Percentiles rank a stretch among this genome's conserved stretches.
These are phyloP conservation scores for Pseudolaguvia tuberculata DNA, from an alignment of 2,113 vertebrate genomes.

Conservation along the genomic window DNA sequence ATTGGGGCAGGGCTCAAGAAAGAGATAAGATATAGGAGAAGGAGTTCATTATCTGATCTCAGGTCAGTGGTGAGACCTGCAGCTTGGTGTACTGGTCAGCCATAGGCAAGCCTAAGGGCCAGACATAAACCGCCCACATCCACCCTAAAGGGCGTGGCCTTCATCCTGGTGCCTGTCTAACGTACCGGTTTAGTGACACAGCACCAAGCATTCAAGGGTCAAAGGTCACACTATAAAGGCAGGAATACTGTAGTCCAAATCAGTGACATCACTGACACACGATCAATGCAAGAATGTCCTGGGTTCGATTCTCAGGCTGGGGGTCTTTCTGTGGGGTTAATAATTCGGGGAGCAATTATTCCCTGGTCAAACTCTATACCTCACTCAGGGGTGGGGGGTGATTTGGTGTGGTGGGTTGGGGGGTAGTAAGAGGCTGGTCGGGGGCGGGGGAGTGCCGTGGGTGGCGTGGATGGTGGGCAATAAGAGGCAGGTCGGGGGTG, in stretches of 20 bases:
- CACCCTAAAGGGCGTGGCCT: too few relatives aligned
- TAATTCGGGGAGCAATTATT: not conserved
- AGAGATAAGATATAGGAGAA: not conserved
- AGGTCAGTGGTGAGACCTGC: not conserved
- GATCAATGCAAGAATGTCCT: too few relatives aligned
- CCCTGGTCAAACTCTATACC: not conserved
- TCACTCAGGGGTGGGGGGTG: too few relatives aligned
- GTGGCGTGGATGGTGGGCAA: too few relatives aligned
- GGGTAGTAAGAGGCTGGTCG: too few relatives aligned
- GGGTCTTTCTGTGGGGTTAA: not conserved
- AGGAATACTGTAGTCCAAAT: not conserved
- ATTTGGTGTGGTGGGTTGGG: too few relatives aligned
- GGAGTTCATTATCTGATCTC: not conserved
- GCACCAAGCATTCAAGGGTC: slow-evolving; percentile 8
- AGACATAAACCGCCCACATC: not conserved
- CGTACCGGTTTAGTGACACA: not conserved
- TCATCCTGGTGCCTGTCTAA: not conserved
- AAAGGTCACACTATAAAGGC: not conserved
- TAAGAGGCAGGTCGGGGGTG: slow-evolving; percentile 20
- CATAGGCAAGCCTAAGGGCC: not conserved
- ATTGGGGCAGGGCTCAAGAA: not conserved
- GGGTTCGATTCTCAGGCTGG: too few relatives aligned
- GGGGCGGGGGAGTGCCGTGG: too few relatives aligned
- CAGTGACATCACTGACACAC: not conserved
- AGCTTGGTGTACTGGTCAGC: not conserved